Conservation (phyloP, 92 coral and sea anemone species). For the Epizoanthus rinbou region DNA sequence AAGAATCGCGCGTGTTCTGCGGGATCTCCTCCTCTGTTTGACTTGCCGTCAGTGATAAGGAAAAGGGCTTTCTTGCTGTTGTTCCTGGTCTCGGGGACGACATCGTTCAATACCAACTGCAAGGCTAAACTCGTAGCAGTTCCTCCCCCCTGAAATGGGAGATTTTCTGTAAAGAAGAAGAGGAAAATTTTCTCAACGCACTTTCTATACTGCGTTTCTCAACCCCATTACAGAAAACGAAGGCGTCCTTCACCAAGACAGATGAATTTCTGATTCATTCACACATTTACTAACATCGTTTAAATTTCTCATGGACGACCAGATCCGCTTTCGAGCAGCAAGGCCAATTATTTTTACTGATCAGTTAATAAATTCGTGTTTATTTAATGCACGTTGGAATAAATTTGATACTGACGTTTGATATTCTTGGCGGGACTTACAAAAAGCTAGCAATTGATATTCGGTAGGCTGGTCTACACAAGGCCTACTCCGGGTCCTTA, state of each 20-base stretch:
- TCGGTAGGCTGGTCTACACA: too few relatives aligned
- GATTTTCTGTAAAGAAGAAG: conserved; percentile 60
- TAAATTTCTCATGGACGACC: too few relatives aligned
- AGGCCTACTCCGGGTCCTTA: too few relatives aligned
- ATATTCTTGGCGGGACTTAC: too few relatives aligned
- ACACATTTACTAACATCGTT: too few relatives aligned
- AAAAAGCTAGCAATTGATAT: too few relatives aligned
- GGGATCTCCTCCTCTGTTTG: conserved; percentile 85
- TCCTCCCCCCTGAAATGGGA: conserved; percentile 87
- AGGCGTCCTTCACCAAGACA: background rate
- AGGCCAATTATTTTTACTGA: too few relatives aligned
- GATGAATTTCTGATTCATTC: background rate
- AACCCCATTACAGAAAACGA: too few relatives aligned
- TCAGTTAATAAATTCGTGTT: too few relatives aligned
- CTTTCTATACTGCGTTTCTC: background rate
- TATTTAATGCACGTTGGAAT: too few relatives aligned
- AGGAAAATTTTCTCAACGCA: background rate
- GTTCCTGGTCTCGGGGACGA: conserved; percentile 81
- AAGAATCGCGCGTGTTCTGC: conserved; percentile 64
- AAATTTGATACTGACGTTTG: too few relatives aligned
- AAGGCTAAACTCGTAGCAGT: conserved; percentile 87
- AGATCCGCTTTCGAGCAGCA: too few relatives aligned
- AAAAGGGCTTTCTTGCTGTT: conserved; percentile 90
- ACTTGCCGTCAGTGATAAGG: conserved; percentile 94
- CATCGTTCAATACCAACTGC: conserved; percentile 65